Evolutionary conservation across 2,797 vertebrate genomes (phyloP).

Genomic region (Esox lucius): DNA sequence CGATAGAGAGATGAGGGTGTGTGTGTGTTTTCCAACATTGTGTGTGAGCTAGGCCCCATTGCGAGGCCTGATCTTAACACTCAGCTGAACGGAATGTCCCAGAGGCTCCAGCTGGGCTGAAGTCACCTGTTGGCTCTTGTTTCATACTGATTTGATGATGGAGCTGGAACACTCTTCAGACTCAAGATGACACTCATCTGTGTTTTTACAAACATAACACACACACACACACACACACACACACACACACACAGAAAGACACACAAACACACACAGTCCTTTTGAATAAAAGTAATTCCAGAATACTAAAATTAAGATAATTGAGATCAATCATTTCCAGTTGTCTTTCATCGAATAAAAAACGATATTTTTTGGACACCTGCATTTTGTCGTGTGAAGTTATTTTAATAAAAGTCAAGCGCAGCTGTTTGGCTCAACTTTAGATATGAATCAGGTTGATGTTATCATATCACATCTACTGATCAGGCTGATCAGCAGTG

Average conservation of each 20-base stretch:
- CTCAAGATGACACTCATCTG: background rate
- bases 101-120: constrained; percentile 11
- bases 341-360: background rate
- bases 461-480: background rate
- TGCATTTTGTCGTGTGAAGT: background rate
- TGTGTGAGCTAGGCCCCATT: background rate
- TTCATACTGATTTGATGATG: constrained; percentile 20
- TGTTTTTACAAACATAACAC: background rate
- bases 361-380: background rate
- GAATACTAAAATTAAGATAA: background rate
- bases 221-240: background rate
- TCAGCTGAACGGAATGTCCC: constrained; percentile 29
- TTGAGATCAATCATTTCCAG: background rate
- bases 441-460: background rate
- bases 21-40: background rate
- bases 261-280: background rate
- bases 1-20: constrained; percentile 4
- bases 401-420: background rate
- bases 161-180: constrained; percentile 4
- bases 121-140: constrained; percentile 29
- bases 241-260: background rate
- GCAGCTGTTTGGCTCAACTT: background rate
- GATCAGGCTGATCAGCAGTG: background rate
- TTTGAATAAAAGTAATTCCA: background rate
- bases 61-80: constrained; percentile 9